Evolutionary conservation across 2,797 vertebrate species (phyloP).

Genomic region (Propithecus perrieri): DNA sequence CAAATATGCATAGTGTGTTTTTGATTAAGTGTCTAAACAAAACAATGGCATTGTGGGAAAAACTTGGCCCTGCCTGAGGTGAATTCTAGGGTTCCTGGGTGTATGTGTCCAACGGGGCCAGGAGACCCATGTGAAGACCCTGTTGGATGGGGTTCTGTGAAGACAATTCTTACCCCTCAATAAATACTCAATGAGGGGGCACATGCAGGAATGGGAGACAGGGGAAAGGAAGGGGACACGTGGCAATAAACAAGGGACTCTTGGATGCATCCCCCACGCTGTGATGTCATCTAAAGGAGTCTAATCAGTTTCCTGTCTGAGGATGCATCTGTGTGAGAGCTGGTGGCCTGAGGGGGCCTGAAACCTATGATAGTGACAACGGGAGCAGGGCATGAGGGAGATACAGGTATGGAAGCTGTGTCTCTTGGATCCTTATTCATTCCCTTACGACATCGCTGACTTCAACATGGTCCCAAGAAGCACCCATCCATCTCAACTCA

Average conservation of each 20-base stretch:
- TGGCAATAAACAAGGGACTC: neutral
- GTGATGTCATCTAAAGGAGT: neutral
- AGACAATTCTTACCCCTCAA: neutral
- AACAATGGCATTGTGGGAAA: constrained; percentile 28
- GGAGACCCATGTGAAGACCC: neutral
- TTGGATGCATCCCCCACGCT: neutral
- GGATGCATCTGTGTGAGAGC: neutral
- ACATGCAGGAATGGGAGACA: neutral
- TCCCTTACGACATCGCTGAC: neutral
- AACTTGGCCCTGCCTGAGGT: constrained; percentile 43
- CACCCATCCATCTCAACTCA: neutral
- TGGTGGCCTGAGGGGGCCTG: neutral
- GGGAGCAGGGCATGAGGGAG: neutral
- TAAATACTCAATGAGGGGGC: neutral
- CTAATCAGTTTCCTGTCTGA: neutral
- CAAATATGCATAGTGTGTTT: constrained; percentile 79
- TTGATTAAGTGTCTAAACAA: constrained; percentile 82
- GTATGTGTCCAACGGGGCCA: neutral
- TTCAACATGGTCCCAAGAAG: neutral
- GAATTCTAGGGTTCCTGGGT: constrained; percentile 28
- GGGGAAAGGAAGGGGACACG: neutral
- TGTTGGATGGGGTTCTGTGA: neutral
- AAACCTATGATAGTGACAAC: neutral
- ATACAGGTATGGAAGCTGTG: neutral
- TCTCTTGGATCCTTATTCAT: neutral